Evolutionary conservation across 2,888 invertebrate genomes (phyloP).

Genomic region (Osmoderma eremita): DNA sequence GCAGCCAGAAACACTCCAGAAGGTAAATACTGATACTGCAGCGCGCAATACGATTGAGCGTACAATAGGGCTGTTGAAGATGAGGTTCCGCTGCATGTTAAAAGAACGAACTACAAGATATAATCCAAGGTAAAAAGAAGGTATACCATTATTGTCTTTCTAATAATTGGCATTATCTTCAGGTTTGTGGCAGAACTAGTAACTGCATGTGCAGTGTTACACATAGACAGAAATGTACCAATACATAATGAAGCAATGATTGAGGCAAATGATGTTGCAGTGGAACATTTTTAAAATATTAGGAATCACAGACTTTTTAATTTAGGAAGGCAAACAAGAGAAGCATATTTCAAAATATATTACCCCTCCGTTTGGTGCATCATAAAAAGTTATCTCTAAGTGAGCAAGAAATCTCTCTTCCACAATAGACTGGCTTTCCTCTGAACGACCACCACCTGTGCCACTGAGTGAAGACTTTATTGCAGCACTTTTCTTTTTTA

Average conservation of each 20-base stretch:
- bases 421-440: background rate
- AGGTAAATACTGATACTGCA: background rate
- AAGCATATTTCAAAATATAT: no score
- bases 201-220: background rate
- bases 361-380: no score
- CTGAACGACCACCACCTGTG: background rate
- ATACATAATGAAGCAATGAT: no score
- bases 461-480: background rate
- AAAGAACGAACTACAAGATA: no score
- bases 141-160: no score
- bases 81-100: background rate
- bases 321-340: no score
- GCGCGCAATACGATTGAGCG: background rate
- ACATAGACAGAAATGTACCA: no score
- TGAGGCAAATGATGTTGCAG: no score
- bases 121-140: no score
- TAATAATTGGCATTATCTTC: background rate
- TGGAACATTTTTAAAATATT: no score
- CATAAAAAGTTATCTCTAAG: background rate
- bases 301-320: no score
- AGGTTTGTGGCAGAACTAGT: background rate
- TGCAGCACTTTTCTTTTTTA: background rate
- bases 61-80: background rate
- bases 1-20: background rate
- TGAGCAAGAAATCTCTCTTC: slow-evolving; percentile 1